Percentiles rank a stretch among this genome's conserved stretches.
Evolutionary conservation across 2,113 vertebrate species (phyloP).

Genomic region (Gallinago undulata): DNA sequence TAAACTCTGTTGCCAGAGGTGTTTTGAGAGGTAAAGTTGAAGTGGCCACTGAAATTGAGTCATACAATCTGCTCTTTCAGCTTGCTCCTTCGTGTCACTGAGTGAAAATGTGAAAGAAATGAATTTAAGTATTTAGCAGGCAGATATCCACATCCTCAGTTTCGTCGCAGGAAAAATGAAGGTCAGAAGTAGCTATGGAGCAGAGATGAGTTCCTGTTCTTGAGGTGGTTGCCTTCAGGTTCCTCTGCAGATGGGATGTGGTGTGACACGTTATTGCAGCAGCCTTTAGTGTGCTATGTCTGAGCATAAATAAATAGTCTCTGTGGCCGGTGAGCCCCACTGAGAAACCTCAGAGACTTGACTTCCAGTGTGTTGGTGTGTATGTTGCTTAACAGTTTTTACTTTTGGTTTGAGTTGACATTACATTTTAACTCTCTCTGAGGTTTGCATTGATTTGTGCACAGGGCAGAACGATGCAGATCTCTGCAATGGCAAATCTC

Average conservation of each 20-base stretch:
- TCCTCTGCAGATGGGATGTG: not conserved
- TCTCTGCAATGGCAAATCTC: not conserved
- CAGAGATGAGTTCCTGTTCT: not conserved
- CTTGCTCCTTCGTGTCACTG: rapidly evolving
- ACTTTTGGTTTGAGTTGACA: not conserved
- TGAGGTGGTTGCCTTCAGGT: not conserved
- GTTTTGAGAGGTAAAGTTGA: not conserved
- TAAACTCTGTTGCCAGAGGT: not conserved
- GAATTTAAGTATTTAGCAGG: not conserved
- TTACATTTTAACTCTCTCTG: rapidly evolving
- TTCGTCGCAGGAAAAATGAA: rapidly evolving
- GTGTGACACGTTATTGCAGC: not conserved
- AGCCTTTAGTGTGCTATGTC: not conserved
- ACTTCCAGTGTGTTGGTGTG: not conserved
- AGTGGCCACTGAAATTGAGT: not conserved
- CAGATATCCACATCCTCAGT: too few relatives aligned
- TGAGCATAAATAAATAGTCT: not conserved
- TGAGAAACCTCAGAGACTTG: not conserved
- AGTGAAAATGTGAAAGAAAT: not conserved
- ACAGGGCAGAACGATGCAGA: rapidly evolving
- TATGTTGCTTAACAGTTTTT: not conserved
- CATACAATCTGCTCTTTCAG: rapidly evolving
- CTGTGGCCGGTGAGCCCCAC: rapidly evolving
- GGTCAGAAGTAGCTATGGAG: not conserved
- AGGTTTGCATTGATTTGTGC: not conserved